These are phyloP conservation scores for Sarcophaga rosellei DNA, from an alignment of 2,888 invertebrate genomes.

Conservation along the genomic window DNA sequence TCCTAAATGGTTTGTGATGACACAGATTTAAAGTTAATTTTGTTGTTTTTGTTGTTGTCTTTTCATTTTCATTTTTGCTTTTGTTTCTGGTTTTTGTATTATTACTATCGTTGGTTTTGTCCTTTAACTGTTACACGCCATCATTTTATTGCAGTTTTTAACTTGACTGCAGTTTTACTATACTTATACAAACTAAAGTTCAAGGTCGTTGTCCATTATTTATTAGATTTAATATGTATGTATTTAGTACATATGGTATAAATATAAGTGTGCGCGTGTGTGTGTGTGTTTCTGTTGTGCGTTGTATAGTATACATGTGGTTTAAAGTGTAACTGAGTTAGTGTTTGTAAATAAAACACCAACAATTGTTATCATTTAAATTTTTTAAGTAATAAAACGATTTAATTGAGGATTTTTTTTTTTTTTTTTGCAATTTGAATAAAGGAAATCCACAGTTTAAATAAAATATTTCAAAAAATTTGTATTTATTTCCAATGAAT, in stretches of 20 bases:
- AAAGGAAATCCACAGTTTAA: no score
- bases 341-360: no score
- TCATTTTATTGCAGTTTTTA: conserved; percentile 50
- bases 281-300: background rate
- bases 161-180: conserved; percentile 46
- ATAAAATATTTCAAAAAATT: no score
- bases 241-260: no score
- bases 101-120: background rate
- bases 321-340: no score
- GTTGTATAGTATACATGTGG: no score
- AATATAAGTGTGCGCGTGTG: background rate
- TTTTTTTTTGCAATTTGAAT: no score
- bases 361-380: no score
- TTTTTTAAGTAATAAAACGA: no score
- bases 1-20: conserved; percentile 51
- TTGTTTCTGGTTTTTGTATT: background rate
- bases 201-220: conserved; percentile 59
- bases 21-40: conserved; percentile 56
- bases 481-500: no score
- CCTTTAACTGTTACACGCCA: conserved; percentile 26
- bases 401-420: no score
- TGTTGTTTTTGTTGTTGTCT: conserved; percentile 4
- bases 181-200: conserved; percentile 45
- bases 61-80: background rate
- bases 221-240: conserved; percentile 31